A percentile compares a stretch with the other conserved stretches of the same genome.
Conservation (phyloP, 2,888 invertebrate species). For the Mallateleia sp. region DNA sequence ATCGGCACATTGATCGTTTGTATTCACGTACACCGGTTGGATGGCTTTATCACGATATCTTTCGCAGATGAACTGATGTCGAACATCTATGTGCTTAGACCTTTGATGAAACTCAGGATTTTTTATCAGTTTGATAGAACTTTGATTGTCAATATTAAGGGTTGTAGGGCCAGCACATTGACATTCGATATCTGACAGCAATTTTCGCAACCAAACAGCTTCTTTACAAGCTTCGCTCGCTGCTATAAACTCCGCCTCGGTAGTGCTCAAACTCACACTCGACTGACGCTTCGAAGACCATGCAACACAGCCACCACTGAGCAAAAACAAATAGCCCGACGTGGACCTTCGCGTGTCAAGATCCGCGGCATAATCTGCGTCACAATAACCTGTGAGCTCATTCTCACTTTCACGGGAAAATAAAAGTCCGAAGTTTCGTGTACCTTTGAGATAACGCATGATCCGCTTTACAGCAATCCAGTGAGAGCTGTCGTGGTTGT, state of each 20-base stretch:
- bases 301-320: not conserved
- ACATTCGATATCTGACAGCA: not conserved
- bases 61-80: not conserved
- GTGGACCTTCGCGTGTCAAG: too few species aligned
- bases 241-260: too few species aligned
- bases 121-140: not conserved
- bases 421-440: slow-evolving; percentile 33
- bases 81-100: not conserved
- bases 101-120: not conserved
- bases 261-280: not conserved
- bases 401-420: slow-evolving; percentile 21
- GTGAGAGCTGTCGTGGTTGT: not conserved
- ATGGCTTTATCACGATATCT: not conserved
- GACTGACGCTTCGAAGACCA: not conserved
- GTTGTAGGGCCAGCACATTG: not conserved
- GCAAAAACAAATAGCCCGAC: not conserved
- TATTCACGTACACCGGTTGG: slow-evolving; percentile 1
- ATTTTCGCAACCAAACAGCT: not conserved
- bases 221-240: too few species aligned
- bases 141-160: not conserved
- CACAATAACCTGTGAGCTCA: not conserved
- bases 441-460: not conserved
- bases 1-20: slow-evolving; percentile 10
- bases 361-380: not conserved
- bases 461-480: not conserved